Base-by-base conservation (phyloP, 1,140 invertebrate species). In the Drosophila melanica region DNA sequence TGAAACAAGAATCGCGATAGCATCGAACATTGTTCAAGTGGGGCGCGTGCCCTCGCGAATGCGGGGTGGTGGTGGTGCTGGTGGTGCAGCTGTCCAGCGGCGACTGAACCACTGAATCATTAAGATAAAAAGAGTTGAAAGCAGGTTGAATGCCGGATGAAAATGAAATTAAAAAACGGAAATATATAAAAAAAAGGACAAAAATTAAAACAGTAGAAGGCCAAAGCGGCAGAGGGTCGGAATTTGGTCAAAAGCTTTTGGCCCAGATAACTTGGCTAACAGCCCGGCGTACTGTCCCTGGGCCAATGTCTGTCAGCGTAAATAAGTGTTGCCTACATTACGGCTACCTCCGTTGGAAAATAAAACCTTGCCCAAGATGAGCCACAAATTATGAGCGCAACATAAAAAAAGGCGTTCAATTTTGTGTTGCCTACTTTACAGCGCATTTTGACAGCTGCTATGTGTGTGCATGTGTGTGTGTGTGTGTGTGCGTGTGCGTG, bases 261-360 rank as follows among this genome's bases (percentile, higher is more conserved):
- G 64, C 71, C 75, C 53, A 73, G 57, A 66, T 72, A 67, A 54
- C 39, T 44, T 16, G 20, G 3, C 6, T 42, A 27, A 27, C 30
- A 4, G 10, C 23, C 27, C 35, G 12, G 23, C 48, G 39, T 2
- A 14, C 20, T 27, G 23, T 27, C 20, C 20, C 53, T 7, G 10
- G 16, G 16, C 8, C 9, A 33, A 20, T 16, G n/a, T n/a, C 47
- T 58, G 63, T 42, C 59, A 58, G 51, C 20, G 57, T 23, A 55
- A 74, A 76, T 64, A 80, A 72, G 73, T 80, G 77, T 77, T 81
- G 77, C 78, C 73, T 67, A 64, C 77, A 69, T 72, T 64, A 63
- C 35, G 30, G 42, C 16, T 55, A 51, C 1, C 7, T 4, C 2
- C 5, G 4, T 16, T 47, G 44, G 11, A 18, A 11, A 54, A 54